A percentile compares a stretch with the other conserved stretches of the same genome.
These are phyloP conservation scores for Rynchops niger DNA, from an alignment of 2,113 vertebrate species.

Conservation along the genomic window DNA sequence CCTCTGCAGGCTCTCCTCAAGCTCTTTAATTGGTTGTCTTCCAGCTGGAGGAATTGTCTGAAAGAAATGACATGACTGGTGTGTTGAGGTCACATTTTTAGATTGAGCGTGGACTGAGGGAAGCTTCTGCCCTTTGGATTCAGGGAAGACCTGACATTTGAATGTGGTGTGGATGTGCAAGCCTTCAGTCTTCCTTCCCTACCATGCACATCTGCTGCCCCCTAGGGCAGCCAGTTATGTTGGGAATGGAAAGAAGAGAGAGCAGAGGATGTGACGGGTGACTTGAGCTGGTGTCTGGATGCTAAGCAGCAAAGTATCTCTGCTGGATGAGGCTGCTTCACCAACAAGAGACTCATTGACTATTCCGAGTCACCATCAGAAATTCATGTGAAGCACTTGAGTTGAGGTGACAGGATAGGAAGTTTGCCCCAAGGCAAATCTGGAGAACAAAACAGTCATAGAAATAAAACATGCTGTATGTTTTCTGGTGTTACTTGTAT, in stretches of 20 bases:
- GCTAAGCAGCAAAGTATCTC: neutral
- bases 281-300: neutral
- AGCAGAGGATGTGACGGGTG: neutral
- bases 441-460: neutral
- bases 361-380: neutral
- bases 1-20: neutral
- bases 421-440: neutral
- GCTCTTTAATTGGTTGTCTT: neutral
- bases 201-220: neutral
- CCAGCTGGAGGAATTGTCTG: neutral
- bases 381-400: neutral
- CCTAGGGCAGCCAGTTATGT: neutral
- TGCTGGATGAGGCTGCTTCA: neutral
- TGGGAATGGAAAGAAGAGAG: neutral
- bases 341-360: neutral
- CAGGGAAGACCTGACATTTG: slow-evolving; percentile 26
- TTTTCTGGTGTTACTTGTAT: neutral
- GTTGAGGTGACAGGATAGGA: neutral
- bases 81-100: neutral
- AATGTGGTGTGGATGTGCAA: neutral
- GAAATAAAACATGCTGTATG: neutral
- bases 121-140: slow-evolving; percentile 31
- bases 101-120: neutral
- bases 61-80: neutral
- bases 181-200: neutral